Base-by-base conservation (phyloP, 2,113 vertebrate genomes). In the Spea bombifrons region DNA sequence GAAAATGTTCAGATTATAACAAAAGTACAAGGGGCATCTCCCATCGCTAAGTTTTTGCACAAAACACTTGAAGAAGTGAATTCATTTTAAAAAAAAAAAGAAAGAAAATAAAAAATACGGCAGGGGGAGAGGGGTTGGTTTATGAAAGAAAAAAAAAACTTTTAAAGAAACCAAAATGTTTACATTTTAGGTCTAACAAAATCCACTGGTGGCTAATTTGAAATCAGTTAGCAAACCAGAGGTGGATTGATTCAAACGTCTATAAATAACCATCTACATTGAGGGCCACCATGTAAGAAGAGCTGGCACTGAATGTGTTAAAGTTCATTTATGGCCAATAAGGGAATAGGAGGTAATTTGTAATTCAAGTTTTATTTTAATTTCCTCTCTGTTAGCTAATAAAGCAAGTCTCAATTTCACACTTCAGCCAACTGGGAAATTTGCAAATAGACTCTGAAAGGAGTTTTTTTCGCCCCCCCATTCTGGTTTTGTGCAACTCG, bases 321-420 rank as follows among this genome's bases (percentile, higher is more conserved):
- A 89, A 88, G 87, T 90, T 91, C 88, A 85, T 84, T 76, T 90
- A 88, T 91, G 90, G 89, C 90, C 90, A 91, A 89, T 89, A 88
- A 88, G 86, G 84, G 88, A 90, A 86, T 90, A 86, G 87, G 91
- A 92, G 91, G 91, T 92, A 91, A 92, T 91, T 90, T 92, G 89
- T 90, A 91, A 86, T 93, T 93, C 90, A 93, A 91, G 88, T 84
- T 84, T 88, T 82, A 83, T 89, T 89, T 85, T 80, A 73, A 74
- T 80, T 80, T 74, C 84, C 87, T 79, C 86, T 88, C 81, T 89
- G 82, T 86, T 87, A 86, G 84, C 85, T 89, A 90, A 84, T 89
- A 86, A 84, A 83, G 84, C 81, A 87, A 77, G 86, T 91, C 86
- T 92, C 85, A 89, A 89, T 91, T 92, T 90, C 89, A 89, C 81